Evolutionary conservation across 2,113 vertebrate genomes (phyloP).

Genomic region (Macroglossus sobrinus): DNA sequence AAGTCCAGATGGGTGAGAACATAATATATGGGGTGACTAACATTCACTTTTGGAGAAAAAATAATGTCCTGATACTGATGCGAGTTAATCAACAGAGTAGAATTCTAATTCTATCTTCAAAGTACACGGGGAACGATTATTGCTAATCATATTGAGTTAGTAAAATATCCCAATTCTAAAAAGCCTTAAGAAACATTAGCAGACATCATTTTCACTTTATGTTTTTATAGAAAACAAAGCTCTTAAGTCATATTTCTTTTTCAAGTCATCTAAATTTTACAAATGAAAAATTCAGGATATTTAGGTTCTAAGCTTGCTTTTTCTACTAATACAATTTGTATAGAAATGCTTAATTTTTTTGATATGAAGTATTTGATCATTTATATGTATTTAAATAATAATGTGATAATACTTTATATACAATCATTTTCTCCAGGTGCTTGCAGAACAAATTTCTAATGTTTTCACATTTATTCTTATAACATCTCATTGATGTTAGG

Average conservation of each 20-base stretch:
- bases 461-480: constrained; percentile 52
- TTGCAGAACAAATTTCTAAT: not conserved
- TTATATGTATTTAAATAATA: constrained; percentile 48
- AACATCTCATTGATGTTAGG: constrained; percentile 33
- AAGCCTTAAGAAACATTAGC: not conserved
- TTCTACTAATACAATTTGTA: not conserved
- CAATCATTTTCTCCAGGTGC: not conserved
- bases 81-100: not conserved
- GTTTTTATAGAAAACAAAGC: not conserved
- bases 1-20: not conserved
- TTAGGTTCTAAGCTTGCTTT: not conserved
- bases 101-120: not conserved
- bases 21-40: not conserved
- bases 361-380: constrained; percentile 34
- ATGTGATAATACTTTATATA: constrained; percentile 21
- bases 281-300: not conserved
- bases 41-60: not conserved
- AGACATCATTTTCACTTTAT: not conserved
- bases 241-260: not conserved
- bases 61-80: not conserved
- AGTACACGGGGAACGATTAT: not conserved
- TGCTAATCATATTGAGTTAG: not conserved
- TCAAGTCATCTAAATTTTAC: constrained; percentile 14
- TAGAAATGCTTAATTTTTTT: constrained; percentile 34
- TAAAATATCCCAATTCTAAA: not conserved